A percentile compares a stretch with the other conserved stretches of the same genome.
Conservation (phyloP, 2,797 vertebrate genomes). For the Lagorchestes hirsutus region DNA sequence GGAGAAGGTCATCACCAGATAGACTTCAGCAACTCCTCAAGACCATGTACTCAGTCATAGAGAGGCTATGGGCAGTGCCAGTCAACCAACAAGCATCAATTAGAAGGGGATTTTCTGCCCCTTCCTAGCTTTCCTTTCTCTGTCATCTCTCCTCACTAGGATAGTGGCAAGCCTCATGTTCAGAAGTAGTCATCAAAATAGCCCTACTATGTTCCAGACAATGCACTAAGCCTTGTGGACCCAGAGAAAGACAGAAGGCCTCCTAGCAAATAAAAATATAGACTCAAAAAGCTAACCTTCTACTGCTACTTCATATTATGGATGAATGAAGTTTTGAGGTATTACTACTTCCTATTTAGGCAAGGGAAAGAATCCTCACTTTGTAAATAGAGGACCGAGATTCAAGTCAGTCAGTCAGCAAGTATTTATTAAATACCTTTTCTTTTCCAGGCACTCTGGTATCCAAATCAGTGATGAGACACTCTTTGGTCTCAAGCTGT, state of each 20-base stretch:
- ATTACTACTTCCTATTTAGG: neutral
- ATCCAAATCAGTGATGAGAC: neutral
- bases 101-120: conserved; percentile 60
- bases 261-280: neutral
- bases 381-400: neutral
- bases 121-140: conserved; percentile 41
- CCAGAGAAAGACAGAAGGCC: neutral
- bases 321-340: neutral
- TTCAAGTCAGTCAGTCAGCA: neutral
- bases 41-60: neutral
- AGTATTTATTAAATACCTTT: neutral
- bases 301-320: neutral
- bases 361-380: neutral
- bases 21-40: neutral
- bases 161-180: conserved; percentile 57
- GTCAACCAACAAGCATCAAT: conserved; percentile 2
- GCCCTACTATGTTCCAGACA: conserved; percentile 4
- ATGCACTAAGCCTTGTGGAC: neutral
- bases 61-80: neutral
- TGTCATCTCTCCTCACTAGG: conserved; percentile 52
- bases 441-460: neutral
- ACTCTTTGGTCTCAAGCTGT: neutral
- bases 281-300: neutral
- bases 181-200: conserved; percentile 66
- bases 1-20: neutral